A percentile compares a stretch with the other conserved stretches of the same genome.
These are phyloP conservation scores for Mirza zaza DNA, from an alignment of 2,113 vertebrate genomes.

Conservation along the genomic window DNA sequence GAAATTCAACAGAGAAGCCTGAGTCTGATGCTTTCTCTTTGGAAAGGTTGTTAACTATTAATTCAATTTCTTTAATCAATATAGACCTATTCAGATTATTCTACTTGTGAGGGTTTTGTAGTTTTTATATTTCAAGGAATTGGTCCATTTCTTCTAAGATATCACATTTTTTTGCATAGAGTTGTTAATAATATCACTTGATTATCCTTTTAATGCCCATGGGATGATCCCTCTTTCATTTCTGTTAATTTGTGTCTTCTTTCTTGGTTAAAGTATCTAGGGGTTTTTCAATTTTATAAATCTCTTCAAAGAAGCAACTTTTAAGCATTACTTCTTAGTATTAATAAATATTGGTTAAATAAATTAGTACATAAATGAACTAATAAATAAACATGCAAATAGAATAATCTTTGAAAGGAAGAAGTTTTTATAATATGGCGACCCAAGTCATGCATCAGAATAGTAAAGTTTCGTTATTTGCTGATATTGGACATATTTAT, in stretches of 20 bases:
- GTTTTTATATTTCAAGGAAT: not conserved
- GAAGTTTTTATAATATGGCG: not conserved
- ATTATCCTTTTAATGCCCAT: not conserved
- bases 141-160: not conserved
- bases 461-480: not conserved
- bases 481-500: not conserved
- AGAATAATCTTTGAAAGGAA: not conserved
- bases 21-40: not conserved
- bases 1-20: not conserved
- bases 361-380: not conserved
- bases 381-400: not conserved
- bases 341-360: not conserved
- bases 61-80: not conserved
- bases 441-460: not conserved
- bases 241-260: not conserved
- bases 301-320: not conserved
- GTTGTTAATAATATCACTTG: not conserved
- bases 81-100: not conserved
- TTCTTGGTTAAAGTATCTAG: not conserved
- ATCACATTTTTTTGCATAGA: not conserved
- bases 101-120: not conserved
- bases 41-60: not conserved
- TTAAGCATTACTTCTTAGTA: not conserved
- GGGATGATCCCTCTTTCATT: not conserved
- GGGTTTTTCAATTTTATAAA: not conserved